Percentiles rank a stretch among this genome's conserved stretches.
phyloP scores from a whole-genome alignment of 2,888 invertebrate genomes.

The Limnephilus lunatus region DNA sequence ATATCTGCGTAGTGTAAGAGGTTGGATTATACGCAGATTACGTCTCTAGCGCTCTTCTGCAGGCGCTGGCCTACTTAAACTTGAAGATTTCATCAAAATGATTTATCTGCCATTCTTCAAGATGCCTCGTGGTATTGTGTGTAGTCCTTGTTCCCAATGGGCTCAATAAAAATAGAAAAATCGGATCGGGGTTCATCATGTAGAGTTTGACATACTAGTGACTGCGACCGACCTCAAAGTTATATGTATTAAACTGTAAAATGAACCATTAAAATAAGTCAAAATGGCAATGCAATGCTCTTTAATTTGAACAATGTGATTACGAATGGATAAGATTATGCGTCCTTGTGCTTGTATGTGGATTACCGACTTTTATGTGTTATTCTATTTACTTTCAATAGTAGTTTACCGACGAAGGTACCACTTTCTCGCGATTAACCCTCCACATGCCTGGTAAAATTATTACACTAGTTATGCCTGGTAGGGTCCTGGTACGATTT shows the following conservation, averaged over 20 bases:
- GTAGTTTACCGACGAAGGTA: no score
- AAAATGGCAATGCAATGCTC: not conserved
- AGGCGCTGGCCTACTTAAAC: conserved; percentile 12
- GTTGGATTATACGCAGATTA: conserved; percentile 7
- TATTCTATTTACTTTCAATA: no score
- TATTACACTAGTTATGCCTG: no score
- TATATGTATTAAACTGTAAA: no score
- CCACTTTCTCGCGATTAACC: no score
- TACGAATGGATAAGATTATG: no score
- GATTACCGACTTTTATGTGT: no score
- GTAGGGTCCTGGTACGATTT: no score
- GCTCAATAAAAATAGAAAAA: not conserved
- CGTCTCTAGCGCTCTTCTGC: not conserved
- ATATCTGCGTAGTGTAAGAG: not conserved
- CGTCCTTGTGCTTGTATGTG: no score
- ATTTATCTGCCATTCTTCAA: not conserved
- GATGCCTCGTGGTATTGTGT: not conserved
- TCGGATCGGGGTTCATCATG: not conserved
- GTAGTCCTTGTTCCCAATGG: not conserved
- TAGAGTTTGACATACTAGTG: not conserved
- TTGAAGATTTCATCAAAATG: conserved; percentile 3
- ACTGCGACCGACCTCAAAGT: no score
- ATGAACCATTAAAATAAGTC: not conserved
- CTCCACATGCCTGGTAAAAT: no score
- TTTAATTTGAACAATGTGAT: not conserved